A percentile compares a stretch with the other conserved stretches of the same genome.
phyloP scores from a whole-genome alignment of 2,888 invertebrate species.

The Vandiemenella viatica region DNA sequence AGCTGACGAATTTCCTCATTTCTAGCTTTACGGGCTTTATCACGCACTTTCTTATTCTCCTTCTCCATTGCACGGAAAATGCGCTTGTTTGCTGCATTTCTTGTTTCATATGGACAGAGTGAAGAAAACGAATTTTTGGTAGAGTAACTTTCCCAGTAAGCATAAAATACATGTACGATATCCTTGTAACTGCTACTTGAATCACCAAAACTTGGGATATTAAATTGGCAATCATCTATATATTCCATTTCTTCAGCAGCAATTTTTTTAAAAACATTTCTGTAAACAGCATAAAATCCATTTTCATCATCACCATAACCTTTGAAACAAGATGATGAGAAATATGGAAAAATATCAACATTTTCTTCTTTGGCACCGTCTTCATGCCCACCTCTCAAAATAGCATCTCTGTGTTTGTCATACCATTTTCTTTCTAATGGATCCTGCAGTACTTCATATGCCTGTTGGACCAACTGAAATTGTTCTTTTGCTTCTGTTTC shows the following conservation, averaged over 20 bases:
- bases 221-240: conserved; percentile 48
- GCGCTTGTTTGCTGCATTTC: conserved; percentile 67
- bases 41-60: conserved; percentile 86
- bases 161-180: conserved; percentile 79
- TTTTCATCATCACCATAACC: conserved; percentile 77
- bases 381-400: conserved; percentile 62
- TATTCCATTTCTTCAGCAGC: conserved; percentile 78
- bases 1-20: conserved; percentile 90
- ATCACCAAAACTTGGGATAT: conserved; percentile 69
- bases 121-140: conserved; percentile 80
- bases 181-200: conserved; percentile 69
- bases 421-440: conserved; percentile 93
- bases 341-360: conserved; percentile 82
- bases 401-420: conserved; percentile 87
- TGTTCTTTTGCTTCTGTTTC: conserved; percentile 73
- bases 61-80: conserved; percentile 77
- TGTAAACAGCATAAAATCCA: conserved; percentile 82
- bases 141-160: conserved; percentile 84
- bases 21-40: conserved; percentile 76
- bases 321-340: conserved; percentile 76
- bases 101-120: conserved; percentile 81
- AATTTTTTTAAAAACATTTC: conserved; percentile 73
- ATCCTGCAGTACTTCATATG: conserved; percentile 88
- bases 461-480: conserved; percentile 88
- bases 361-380: conserved; percentile 75